phyloP scores from a whole-genome alignment of 2,888 invertebrate genomes.

The Synergus umbraculus region DNA sequence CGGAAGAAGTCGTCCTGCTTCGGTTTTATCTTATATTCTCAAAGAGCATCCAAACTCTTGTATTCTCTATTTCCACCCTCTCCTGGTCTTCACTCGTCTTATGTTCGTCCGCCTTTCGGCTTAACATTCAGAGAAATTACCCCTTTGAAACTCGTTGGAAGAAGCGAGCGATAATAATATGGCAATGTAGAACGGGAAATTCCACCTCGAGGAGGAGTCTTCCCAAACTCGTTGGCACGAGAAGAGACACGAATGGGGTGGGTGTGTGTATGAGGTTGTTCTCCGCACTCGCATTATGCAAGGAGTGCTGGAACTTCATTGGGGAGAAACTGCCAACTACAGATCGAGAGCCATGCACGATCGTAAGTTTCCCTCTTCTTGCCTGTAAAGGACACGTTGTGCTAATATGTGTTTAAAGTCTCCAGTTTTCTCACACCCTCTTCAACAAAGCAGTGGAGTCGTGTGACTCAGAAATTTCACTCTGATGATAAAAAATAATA shows the following conservation, averaged over 20 bases:
- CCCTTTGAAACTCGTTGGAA: constrained; percentile 58
- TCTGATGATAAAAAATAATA: neutral
- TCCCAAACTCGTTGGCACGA: constrained; percentile 1
- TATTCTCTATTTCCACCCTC: neutral
- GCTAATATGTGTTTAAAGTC: constrained; percentile 6
- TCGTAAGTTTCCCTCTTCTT: constrained; percentile 52
- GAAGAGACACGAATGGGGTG: constrained; percentile 32
- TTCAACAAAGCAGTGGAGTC: constrained; percentile 14
- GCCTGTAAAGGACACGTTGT: constrained; percentile 48
- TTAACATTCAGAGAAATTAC: constrained; percentile 64
- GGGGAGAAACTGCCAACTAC: constrained; percentile 62
- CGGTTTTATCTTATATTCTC: constrained; percentile 18
- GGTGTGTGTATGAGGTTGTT: constrained; percentile 47
- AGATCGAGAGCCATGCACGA: constrained; percentile 59
- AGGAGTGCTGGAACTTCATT: constrained; percentile 55
- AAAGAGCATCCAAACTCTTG: constrained; percentile 33
- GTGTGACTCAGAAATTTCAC: constrained; percentile 10
- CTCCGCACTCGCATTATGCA: constrained; percentile 51
- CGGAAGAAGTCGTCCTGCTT: constrained; percentile 14
- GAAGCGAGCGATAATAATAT: constrained; percentile 67
- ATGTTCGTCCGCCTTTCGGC: constrained; percentile 50
- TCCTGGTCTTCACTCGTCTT: constrained; percentile 38
- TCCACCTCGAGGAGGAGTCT: constrained; percentile 55
- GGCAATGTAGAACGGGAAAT: constrained; percentile 65
- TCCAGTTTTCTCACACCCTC: constrained; percentile 13